phyloP scores from a whole-genome alignment of 2,113 vertebrate species.

The Thunnus maccoyii region DNA sequence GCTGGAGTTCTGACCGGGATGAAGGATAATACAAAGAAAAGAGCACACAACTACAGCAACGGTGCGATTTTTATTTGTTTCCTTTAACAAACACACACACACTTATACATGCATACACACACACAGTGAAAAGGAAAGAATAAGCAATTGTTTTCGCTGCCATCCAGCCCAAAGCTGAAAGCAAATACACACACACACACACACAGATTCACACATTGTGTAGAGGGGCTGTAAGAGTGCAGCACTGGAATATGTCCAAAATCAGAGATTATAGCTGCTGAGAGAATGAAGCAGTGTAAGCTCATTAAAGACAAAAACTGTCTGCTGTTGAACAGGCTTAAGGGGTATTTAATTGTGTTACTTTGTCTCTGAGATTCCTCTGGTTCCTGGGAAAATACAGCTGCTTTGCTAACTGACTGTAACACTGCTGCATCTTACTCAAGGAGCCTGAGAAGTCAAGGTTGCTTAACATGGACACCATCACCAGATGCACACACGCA shows the following conservation, averaged over 20 bases:
- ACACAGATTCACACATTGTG: conserved; percentile 31
- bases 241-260: conserved; percentile 81
- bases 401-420: conserved; percentile 29
- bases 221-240: conserved; percentile 61
- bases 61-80: conserved; percentile 30
- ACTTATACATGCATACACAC: conserved; percentile 9
- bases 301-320: conserved; percentile 85
- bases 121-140: conserved; percentile 37
- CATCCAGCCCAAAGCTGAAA: conserved; percentile 40
- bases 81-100: conserved; percentile 37
- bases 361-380: conserved; percentile 70
- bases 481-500: conserved; percentile 5
- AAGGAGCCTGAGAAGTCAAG: neutral
- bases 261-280: conserved; percentile 80
- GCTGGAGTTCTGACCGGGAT: conserved; percentile 42
- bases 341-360: conserved; percentile 80
- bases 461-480: neutral
- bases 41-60: conserved; percentile 26
- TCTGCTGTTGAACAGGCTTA: conserved; percentile 79
- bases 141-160: conserved; percentile 37
- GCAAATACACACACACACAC: conserved; percentile 35
- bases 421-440: conserved; percentile 16
- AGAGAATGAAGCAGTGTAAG: conserved; percentile 81
- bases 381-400: conserved; percentile 57
- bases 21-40: conserved; percentile 18